A percentile compares a stretch with the other conserved stretches of the same genome.
Evolutionary conservation across 2,888 invertebrate genomes (phyloP).

Genomic region (Polydrusus cervinus): DNA sequence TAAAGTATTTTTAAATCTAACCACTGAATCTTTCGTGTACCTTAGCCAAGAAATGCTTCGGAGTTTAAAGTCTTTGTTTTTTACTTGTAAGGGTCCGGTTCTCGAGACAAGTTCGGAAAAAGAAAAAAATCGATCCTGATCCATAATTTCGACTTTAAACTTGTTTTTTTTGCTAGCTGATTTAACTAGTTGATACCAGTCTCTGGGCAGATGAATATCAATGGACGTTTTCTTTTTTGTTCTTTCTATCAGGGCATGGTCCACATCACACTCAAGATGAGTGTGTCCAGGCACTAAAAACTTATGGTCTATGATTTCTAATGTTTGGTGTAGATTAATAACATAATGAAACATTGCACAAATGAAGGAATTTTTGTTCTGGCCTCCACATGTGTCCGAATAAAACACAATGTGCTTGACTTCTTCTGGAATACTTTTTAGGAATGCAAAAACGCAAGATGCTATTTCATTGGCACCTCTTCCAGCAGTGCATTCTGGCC

Average conservation of each 20-base stretch:
- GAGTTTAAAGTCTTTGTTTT: not conserved
- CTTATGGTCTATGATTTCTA: constrained; percentile 10
- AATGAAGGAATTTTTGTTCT: not conserved
- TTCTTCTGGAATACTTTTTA: not conserved
- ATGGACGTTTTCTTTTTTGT: not conserved
- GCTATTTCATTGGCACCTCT: constrained; percentile 33
- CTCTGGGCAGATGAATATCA: not conserved
- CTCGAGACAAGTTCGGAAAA: not conserved
- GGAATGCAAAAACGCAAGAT: constrained; percentile 7
- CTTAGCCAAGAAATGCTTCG: not conserved
- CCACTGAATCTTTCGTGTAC: not conserved
- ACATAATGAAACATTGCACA: constrained; percentile 5
- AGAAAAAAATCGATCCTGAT: not conserved
- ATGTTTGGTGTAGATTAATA: not conserved
- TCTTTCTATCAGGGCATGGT: not conserved
- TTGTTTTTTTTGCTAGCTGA: not conserved
- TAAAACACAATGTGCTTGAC: not conserved
- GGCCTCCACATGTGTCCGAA: constrained; percentile 13
- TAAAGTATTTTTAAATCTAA: not conserved
- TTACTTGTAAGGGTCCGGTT: not conserved
- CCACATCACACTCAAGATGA: not conserved
- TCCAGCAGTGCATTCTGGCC: constrained; percentile 31
- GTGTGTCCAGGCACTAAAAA: constrained; percentile 1
- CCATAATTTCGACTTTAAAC: not conserved
- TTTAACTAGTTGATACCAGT: not conserved